Base-by-base conservation (phyloP, 2,888 invertebrate genomes). In the Ectemnius lituratus region DNA sequence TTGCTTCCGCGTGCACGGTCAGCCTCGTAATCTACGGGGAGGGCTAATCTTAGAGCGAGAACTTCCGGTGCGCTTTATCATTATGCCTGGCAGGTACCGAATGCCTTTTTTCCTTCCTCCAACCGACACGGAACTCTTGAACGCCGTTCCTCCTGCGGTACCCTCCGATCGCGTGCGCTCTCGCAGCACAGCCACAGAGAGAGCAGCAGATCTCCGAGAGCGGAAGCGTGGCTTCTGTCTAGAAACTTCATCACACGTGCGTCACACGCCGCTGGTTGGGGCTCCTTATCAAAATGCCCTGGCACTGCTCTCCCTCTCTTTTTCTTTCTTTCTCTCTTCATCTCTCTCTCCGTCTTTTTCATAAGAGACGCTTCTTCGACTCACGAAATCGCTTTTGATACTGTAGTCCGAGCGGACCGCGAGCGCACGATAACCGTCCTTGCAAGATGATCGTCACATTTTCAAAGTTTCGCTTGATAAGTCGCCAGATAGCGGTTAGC, bases 21-120 rank as follows among this genome's bases (percentile, higher is more conserved):
- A 13, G n/a, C 52, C 20, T 46, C 20, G 58, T 28, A 65, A 59
- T 63, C 63, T 64, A 28, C 64, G 49, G n/a, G 70, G 62, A 60
- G 49, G 65, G 56, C 59, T 56, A 66, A 73, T 61, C 73, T n/a
- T 64, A 28, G 73, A 67, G 67, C 63, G 49, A 56, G 18, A 23
- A 67, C 70, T 75, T 75, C 75, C 75, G 75, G 76, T 63, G 57
- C 66, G 47, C 49, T 62, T 64, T 20, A 49, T 67, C 66, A 47
- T 57, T 60, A 63, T 64, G 56, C 70, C 70, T 63, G 66, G 67
- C 76, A 67, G 61, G 73, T 76, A 76, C 37, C 46, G 62, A 58
- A 71, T 60, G 57, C 65, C 28, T 6, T 13, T 49, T 27, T 68
- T 57, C 65, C 52, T 56, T 56, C 49, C 57, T 37, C 37, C 37